Base-by-base conservation (phyloP, 2,113 vertebrate species). In the Ovis aries region DNA sequence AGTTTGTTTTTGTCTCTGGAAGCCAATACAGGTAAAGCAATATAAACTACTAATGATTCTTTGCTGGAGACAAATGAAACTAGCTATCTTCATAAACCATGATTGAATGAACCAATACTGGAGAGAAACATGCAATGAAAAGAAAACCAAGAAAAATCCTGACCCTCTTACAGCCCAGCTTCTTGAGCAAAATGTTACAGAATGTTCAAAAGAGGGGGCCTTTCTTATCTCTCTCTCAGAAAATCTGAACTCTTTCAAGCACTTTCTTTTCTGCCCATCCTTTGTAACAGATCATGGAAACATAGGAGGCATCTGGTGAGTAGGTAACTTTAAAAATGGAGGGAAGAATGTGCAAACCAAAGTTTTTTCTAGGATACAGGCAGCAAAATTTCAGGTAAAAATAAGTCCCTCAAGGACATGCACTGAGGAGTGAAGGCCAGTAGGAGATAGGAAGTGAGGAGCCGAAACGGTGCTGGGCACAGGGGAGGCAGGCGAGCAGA, bases 201-300 rank as follows among this genome's bases (percentile, higher is more conserved):
- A 53, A 45, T 67, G 50, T 86, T 83, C 3, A 95, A 83, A 89
- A 74, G 23, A 90, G 33, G 0, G 40, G 62, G 59, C 12, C 43
- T 74, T 97, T 98, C 64, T 90, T 52, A 81, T 36, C 59, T 55
- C 60, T 85, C 27, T 80, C 94, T 82, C 93, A 88, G 67, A 80
- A 93, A 94, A 95, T 50, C 3, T 94, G 90, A 97, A 89, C 43
- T 91, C 64, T 96, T 94, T 94, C 80, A 27, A 94, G 93, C 87
- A 95, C 95, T 91, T 85, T 96, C 85, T 95, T 96, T 92, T 92
- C 91, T 97, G 93, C 57, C 92, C 92, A 84, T 91, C 92, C 92
- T 94, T 90, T 88, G 89, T 78, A 95, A 95, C n/a, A 85, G 29
- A 74, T 43, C 53, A 88, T 74, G 60, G 74, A 97, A 93, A 97